Conservation (phyloP, 2,113 vertebrate species). For the Nyctibius bracteatus region DNA sequence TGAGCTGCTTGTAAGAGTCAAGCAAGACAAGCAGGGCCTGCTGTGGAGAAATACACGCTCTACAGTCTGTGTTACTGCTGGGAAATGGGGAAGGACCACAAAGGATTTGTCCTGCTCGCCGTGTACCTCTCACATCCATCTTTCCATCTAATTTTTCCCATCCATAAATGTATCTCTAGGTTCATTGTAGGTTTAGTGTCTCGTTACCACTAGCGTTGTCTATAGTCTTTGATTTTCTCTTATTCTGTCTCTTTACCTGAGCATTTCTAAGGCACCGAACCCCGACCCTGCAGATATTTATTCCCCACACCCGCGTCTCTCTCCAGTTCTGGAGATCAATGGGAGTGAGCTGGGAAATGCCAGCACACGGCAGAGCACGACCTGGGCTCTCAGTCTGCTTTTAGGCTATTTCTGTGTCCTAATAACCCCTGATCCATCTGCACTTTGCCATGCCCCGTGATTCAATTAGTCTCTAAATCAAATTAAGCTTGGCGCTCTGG, state of each 20-base stretch:
- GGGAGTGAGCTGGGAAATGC: not conserved
- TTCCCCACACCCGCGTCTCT: too few species aligned
- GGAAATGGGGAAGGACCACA: not conserved
- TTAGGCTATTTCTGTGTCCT: not conserved
- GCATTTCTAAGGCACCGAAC: not conserved
- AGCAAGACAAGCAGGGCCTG: not conserved
- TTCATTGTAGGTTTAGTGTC: accelerated
- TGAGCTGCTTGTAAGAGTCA: not conserved
- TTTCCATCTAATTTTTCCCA: not conserved
- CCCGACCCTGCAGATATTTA: not conserved
- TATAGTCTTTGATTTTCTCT: not conserved
- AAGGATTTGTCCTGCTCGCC: accelerated
- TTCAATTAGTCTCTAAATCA: not conserved
- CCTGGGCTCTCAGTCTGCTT: not conserved
- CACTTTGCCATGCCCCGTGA: not conserved
- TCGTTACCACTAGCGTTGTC: not conserved
- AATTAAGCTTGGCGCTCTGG: not conserved
- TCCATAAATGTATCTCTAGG: not conserved
- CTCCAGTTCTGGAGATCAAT: not conserved
- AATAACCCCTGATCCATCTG: not conserved
- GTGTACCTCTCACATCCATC: not conserved
- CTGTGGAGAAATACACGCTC: accelerated
- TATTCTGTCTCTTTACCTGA: accelerated
- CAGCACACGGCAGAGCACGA: accelerated
- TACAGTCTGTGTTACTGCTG: accelerated